These are phyloP conservation scores for Copidosoma floridanum DNA, from an alignment of 1,140 invertebrate genomes.

Conservation along the genomic window DNA sequence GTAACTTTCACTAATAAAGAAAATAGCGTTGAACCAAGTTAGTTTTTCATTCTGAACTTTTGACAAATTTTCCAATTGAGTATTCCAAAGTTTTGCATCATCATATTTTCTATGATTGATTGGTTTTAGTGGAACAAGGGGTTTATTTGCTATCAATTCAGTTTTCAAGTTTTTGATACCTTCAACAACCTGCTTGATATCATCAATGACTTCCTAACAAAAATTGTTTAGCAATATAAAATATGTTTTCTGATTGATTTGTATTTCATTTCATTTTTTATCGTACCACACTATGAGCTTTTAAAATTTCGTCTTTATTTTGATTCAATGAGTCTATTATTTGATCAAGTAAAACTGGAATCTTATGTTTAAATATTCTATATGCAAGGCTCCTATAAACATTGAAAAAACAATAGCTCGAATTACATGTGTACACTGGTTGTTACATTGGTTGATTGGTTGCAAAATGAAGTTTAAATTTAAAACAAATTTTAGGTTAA, in stretches of 20 bases:
- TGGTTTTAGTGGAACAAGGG: slow-evolving; percentile 57
- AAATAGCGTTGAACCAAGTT: slow-evolving; percentile 78
- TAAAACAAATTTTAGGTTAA: too few species aligned
- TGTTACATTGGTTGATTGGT: too few species aligned
- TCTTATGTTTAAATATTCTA: slow-evolving; percentile 76
- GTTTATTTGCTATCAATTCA: slow-evolving; percentile 90
- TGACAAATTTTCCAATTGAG: slow-evolving; percentile 57
- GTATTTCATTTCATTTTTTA: too few species aligned
- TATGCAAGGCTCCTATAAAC: slow-evolving; percentile 83
- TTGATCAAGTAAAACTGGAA: slow-evolving; percentile 88
- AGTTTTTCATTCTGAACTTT: slow-evolving; percentile 52
- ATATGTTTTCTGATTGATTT: too few species aligned
- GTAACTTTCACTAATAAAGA: slow-evolving; percentile 91
- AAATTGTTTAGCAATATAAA: slow-evolving; percentile 64
- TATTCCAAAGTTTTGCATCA: slow-evolving; percentile 57
- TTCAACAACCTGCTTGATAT: slow-evolving; percentile 76
- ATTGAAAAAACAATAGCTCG: too few species aligned
- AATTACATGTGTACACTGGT: too few species aligned
- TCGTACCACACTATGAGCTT: too few species aligned
- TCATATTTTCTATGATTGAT: slow-evolving; percentile 67
- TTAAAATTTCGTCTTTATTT: slow-evolving; percentile 70
- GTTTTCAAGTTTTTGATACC: slow-evolving; percentile 84
- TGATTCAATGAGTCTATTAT: slow-evolving; percentile 79
- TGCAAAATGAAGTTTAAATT: too few species aligned
- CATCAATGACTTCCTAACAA: slow-evolving; percentile 65